phyloP scores from a whole-genome alignment of 2,797 vertebrate species.

The Denticeps clupeoides region DNA sequence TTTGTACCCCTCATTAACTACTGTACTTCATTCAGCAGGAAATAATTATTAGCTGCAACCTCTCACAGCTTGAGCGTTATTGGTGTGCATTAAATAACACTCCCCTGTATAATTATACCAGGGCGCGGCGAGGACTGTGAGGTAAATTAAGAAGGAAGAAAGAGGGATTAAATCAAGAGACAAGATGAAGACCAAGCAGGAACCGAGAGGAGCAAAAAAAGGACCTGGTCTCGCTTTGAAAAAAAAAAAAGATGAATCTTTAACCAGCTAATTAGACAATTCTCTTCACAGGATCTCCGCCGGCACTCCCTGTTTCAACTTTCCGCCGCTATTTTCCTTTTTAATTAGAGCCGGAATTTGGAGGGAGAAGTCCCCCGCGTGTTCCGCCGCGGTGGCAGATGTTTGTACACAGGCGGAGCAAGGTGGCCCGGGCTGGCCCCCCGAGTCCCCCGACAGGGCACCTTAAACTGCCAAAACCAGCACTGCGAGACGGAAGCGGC shows the following conservation, averaged over 20 bases:
- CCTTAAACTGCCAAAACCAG: conserved; percentile 19
- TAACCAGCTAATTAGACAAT: background rate
- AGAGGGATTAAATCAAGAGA: conserved; percentile 8
- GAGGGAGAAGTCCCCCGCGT: conserved; percentile 36
- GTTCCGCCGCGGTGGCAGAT: conserved; percentile 45
- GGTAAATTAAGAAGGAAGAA: conserved; percentile 50
- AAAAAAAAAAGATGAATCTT: background rate
- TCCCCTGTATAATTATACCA: conserved; percentile 75
- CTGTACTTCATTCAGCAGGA: conserved; percentile 65
- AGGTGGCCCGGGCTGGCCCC: conserved; percentile 10
- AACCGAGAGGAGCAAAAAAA: background rate
- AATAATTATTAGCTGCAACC: conserved; percentile 81
- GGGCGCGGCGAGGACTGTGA: conserved; percentile 64
- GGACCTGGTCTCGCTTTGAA: no score
- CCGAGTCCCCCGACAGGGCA: background rate
- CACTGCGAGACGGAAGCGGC: conserved; percentile 14
- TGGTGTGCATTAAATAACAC: conserved; percentile 73
- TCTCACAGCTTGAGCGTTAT: conserved; percentile 72
- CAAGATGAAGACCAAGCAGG: conserved; percentile 14
- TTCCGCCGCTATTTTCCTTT: background rate
- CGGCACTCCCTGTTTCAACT: background rate
- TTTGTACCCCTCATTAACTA: conserved; percentile 53
- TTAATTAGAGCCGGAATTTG: conserved; percentile 7
- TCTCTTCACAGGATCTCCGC: background rate
- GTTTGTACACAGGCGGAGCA: conserved; percentile 39